Evolutionary conservation across 2,797 vertebrate genomes (phyloP).

Genomic region (Myiothlypis chrysogaster): DNA sequence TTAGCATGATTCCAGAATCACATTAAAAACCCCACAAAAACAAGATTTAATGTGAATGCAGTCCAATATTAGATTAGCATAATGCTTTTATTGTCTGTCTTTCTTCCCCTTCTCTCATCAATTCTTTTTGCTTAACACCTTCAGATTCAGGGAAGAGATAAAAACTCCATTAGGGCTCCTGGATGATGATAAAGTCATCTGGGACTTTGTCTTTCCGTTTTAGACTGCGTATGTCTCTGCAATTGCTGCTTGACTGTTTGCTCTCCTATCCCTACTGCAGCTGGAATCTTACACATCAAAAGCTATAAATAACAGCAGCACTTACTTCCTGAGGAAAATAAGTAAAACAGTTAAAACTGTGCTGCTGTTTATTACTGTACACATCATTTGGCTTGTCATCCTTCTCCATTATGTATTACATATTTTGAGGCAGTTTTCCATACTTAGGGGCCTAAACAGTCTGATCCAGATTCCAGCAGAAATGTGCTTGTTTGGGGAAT

Average conservation of each 20-base stretch:
- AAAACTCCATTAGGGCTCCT: background rate
- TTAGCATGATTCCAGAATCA: background rate
- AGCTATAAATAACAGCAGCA: background rate
- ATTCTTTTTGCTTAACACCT: background rate
- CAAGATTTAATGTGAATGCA: background rate
- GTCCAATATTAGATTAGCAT: background rate
- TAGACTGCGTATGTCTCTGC: background rate
- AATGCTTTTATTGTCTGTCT: background rate
- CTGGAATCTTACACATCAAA: background rate
- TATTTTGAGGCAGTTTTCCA: background rate
- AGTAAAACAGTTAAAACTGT: background rate
- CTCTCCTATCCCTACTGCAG: background rate
- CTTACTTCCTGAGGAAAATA: background rate
- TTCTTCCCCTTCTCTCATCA: background rate
- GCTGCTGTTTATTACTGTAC: background rate
- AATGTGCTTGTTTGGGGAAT: background rate
- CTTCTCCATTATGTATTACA: background rate
- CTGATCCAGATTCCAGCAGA: background rate
- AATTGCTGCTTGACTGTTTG: background rate
- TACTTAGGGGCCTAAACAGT: background rate
- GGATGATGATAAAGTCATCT: background rate
- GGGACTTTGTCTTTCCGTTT: background rate
- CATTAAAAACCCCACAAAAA: background rate
- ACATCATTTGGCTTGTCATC: background rate
- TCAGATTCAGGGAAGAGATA: background rate